phyloP scores from a whole-genome alignment of 2,797 vertebrate species.

The Rallus crepitans region DNA sequence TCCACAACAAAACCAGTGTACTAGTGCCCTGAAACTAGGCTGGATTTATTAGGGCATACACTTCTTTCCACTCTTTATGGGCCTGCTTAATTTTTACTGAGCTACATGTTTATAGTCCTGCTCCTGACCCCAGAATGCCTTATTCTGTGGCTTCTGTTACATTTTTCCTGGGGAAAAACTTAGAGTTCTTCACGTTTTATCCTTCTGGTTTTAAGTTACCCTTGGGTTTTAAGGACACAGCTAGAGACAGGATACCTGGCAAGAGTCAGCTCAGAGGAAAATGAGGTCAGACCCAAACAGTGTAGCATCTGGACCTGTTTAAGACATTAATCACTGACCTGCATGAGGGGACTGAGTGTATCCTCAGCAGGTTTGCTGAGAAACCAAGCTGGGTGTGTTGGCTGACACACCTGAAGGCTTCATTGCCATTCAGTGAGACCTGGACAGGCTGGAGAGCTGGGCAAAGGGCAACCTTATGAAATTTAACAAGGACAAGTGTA shows the following conservation, averaged over 20 bases:
- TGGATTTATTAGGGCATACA: background rate
- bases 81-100: background rate
- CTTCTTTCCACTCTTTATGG: background rate
- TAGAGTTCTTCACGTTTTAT: background rate
- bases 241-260: background rate
- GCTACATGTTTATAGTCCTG: background rate
- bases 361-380: too few relatives aligned
- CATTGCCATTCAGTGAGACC: too few relatives aligned
- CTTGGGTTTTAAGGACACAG: background rate
- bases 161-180: background rate
- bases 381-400: too few relatives aligned
- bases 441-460: too few relatives aligned
- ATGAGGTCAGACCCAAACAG: background rate
- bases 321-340: too few relatives aligned
- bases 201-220: background rate
- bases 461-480: too few relatives aligned
- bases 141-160: background rate
- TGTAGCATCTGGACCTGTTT: background rate
- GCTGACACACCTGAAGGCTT: too few relatives aligned
- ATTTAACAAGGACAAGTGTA: too few relatives aligned
- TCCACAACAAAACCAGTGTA: background rate
- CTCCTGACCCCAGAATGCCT: background rate
- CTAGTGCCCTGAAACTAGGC: background rate
- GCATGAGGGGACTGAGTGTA: too few relatives aligned
- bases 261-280: background rate